Evolutionary conservation across 53 echinoderm and acorn worm genomes (phyloP).

Genomic region (Holothuria scabra): DNA sequence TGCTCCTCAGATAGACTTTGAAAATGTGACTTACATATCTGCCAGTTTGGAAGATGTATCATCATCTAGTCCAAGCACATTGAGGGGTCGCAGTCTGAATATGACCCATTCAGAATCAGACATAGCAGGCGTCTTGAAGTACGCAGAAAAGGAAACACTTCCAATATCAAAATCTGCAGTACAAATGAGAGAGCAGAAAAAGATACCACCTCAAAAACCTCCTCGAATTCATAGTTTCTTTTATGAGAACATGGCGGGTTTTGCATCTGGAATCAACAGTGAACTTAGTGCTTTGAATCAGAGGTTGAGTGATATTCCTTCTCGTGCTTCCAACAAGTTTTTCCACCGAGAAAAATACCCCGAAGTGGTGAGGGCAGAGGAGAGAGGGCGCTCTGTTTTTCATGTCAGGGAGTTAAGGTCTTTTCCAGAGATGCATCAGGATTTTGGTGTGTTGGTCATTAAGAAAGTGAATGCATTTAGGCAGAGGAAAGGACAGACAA

Average conservation of each 20-base stretch:
- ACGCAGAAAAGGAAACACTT: constrained; percentile 27
- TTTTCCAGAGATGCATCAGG: constrained; percentile 94
- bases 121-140: neutral
- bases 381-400: constrained; percentile 71
- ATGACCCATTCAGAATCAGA: constrained; percentile 41
- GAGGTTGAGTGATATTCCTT: constrained; percentile 50
- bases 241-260: constrained; percentile 76
- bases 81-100: neutral
- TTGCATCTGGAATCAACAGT: constrained; percentile 55
- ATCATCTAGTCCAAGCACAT: neutral
- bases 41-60: constrained; percentile 36
- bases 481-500: constrained; percentile 51
- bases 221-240: constrained; percentile 64
- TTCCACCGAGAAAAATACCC: constrained; percentile 36
- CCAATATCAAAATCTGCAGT: constrained; percentile 58
- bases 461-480: constrained; percentile 86
- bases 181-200: constrained; percentile 51
- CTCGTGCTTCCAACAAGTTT: constrained; percentile 39
- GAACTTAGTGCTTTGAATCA: constrained; percentile 40
- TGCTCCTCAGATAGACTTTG: constrained; percentile 6
- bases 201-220: constrained; percentile 40
- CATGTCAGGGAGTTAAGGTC: constrained; percentile 78
- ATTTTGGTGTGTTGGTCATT: constrained; percentile 93
- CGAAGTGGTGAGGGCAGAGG: constrained; percentile 5
- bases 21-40: constrained; percentile 23